Base-by-base conservation (phyloP, 1,140 invertebrate species). In the Bombyx mandarina region DNA sequence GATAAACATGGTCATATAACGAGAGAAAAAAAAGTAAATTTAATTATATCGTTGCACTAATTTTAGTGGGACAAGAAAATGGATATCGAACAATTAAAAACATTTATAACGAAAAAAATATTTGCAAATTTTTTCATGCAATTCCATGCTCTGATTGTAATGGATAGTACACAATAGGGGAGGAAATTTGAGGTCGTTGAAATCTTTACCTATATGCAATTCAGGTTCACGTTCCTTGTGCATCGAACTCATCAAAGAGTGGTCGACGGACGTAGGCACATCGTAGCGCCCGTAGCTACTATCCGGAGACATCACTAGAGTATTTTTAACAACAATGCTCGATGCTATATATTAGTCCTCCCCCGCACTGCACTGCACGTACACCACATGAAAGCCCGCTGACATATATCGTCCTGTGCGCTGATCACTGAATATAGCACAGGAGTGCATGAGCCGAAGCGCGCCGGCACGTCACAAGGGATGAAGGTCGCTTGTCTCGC, bases 301-400 rank as follows among this genome's bases (percentile, higher is more conserved):
- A 72, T 89, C 88, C 72, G 88, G 88, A 77, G 82, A 88, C 85
- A 88, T 88, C 74, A 88, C 80, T 80, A 75, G 66, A 76, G 87
- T 86, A 79, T 86, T 81, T 35, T 62, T 54, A 51, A 35, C 26
- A 44, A 49, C 26, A 35, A 67, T 67, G 58, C 69, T 77, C 69
- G 71, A 69, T 76, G 71, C 70, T 79, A 77, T 71, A 73, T 65
- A 73, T 73, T 67, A 59, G 73, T 81, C 71, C 60, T 76, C 67
- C 58, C 61, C 71, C 66, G 62, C 84, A 85, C 82, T 79, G 63
- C 83, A 83, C 83, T 74, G 69, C 80, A 84, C 83, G 73, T 71
- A 63, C 70, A 67, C 63, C 79, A 85, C 83, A 84, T 81, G 66
- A 64, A 70, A 79, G 72, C 71, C 66, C 61, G 60, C 46, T 49